phyloP scores from a whole-genome alignment of 2,797 vertebrate species.

The Semotilus atromaculatus region DNA sequence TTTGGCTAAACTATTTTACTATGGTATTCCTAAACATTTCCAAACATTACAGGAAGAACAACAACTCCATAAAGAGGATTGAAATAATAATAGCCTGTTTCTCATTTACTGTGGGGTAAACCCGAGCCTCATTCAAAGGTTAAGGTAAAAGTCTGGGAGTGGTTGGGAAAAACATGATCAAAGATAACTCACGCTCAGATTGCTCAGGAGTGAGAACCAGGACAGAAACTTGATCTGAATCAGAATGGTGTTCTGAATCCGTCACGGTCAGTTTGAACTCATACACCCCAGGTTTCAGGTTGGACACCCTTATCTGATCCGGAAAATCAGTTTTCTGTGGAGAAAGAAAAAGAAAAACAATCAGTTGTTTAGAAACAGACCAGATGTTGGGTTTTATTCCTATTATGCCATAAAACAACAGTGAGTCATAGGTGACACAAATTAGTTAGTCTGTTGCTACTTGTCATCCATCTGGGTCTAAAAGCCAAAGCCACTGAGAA shows the following conservation, averaged over 20 bases:
- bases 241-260: conserved; percentile 72
- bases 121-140: neutral
- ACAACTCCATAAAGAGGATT: neutral
- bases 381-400: neutral
- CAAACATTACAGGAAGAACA: neutral
- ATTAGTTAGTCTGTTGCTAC: no score
- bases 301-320: conserved; percentile 79
- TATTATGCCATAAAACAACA: neutral
- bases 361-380: neutral
- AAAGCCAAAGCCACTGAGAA: neutral
- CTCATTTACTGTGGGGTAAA: neutral
- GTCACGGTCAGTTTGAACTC: conserved; percentile 82
- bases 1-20: neutral
- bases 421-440: neutral
- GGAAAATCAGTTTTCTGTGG: conserved; percentile 70
- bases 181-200: conserved; percentile 78
- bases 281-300: conserved; percentile 81
- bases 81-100: neutral
- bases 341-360: neutral
- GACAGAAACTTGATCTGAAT: conserved; percentile 73
- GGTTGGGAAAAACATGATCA: neutral
- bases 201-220: conserved; percentile 80
- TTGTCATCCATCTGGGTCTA: neutral
- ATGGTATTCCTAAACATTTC: neutral
- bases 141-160: neutral